These are phyloP conservation scores for Tetrao urogallus DNA, from an alignment of 2,113 vertebrate genomes.

Conservation along the genomic window DNA sequence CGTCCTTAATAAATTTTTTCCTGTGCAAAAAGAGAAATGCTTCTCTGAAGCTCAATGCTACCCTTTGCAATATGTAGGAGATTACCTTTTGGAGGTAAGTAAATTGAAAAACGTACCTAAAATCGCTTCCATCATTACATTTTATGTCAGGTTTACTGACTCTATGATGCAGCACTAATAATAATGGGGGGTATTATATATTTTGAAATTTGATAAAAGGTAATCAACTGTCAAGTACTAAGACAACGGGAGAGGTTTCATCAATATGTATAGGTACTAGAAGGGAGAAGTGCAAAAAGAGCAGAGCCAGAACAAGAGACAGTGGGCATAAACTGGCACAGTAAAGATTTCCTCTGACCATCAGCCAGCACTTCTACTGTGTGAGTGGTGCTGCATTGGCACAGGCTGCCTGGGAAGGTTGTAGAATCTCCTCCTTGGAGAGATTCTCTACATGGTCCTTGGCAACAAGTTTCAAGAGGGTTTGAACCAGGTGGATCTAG, in stretches of 20 bases:
- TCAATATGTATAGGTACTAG: not conserved
- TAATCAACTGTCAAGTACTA: not conserved
- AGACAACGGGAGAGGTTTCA: not conserved
- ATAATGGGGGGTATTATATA: not conserved
- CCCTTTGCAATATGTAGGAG: constrained; percentile 84
- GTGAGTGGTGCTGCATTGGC: not conserved
- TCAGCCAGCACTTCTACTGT: not conserved
- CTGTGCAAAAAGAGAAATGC: constrained; percentile 38
- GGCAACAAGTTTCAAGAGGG: not conserved
- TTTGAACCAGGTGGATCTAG: not conserved
- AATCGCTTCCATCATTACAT: not conserved
- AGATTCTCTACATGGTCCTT: rapidly evolving
- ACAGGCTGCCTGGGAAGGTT: not conserved
- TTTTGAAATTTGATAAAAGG: not conserved
- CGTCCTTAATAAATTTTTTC: constrained; percentile 62
- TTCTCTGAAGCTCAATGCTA: constrained; percentile 75
- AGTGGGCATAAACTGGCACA: not conserved
- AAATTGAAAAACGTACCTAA: not conserved
- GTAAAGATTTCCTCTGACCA: not conserved
- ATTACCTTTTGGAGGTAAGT: constrained; percentile 92
- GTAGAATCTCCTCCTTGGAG: not conserved
- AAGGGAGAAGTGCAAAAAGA: not conserved
- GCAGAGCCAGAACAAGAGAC: not conserved
- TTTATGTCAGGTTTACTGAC: not conserved
- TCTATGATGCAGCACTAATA: not conserved